Base-by-base conservation (phyloP, 1,140 invertebrate species). In the Oryctes rhinoceros region DNA sequence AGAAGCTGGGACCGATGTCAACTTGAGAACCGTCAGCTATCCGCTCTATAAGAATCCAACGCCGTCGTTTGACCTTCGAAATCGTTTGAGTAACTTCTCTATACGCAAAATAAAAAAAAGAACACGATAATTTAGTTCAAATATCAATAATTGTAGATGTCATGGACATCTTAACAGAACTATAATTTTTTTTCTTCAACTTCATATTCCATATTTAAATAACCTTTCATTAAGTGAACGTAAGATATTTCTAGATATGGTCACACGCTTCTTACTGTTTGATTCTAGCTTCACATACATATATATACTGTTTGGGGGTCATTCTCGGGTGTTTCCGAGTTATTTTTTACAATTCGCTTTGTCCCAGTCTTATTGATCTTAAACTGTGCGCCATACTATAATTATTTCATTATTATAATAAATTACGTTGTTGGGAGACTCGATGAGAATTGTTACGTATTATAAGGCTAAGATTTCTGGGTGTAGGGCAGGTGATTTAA, bases 391-490 rank as follows among this genome's bases (percentile, higher is more conserved):
- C 7, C 7, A 67, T 30, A 18, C 65, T 13, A 6, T 67, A 67
- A 62, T 67, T 35, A 67, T 7, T 67, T 67, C 65, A 24, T 67
- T 67, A 62, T 18, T 62, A 62, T 62, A 62, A 62, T 62, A 62
- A 62, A 7, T 44, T 44, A 44, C 20, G 53, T 62, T 62, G 24
- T 30, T 13, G 20, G 53, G 15, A 62, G 53, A 20, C 53, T n/a
- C 5, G 53, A 5, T 15, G 15, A 67, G 30, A 24, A 24, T 18
- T 35, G 20, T 67, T 67, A 67, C 20, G 65, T 24, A 67, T 5
- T 67, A 44, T 20, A 67, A 35, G 18, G 30, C 18, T 11, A 18
- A 20, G 30, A 35, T 67, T 30, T 67, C 65, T 67, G 20, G 18
- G 18, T 67, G 30, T 24, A 67, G 0, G 18, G 65, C 65, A 67